Percentiles rank a stretch among this genome's conserved stretches.
Evolutionary conservation across 2,888 invertebrate genomes (phyloP).

Genomic region (Hirtodrosophila cameraria): DNA sequence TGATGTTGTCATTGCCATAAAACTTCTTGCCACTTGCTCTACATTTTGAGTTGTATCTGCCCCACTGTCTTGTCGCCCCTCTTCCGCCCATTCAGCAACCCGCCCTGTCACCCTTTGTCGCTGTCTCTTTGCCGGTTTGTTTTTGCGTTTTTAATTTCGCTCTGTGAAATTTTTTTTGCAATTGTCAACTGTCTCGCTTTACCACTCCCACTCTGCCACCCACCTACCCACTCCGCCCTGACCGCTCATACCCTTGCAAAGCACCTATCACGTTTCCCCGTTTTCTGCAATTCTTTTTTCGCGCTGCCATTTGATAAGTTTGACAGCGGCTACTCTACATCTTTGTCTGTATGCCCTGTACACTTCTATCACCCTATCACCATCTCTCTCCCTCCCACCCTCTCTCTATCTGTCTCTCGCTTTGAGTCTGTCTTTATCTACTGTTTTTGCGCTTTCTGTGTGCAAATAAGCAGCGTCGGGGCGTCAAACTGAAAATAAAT

Average conservation of each 20-base stretch:
- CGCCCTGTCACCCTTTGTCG: neutral
- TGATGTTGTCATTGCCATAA: constrained; percentile 70
- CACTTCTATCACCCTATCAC: neutral
- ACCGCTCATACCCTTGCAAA: too few relatives aligned
- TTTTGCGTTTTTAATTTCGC: constrained; percentile 77
- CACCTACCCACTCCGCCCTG: too few relatives aligned
- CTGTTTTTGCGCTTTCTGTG: constrained; percentile 47
- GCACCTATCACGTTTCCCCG: neutral
- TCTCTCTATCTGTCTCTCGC: neutral
- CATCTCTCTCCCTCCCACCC: neutral
- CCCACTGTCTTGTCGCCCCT: neutral
- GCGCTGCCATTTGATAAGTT: constrained; percentile 77
- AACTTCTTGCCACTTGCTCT: constrained; percentile 78
- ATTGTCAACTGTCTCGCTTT: constrained; percentile 44
- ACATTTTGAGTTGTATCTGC: constrained; percentile 52
- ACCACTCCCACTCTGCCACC: neutral
- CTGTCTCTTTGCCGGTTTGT: constrained; percentile 51
- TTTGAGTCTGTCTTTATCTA: neutral
- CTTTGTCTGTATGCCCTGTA: constrained; percentile 19
- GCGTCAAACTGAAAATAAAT: constrained; percentile 80
- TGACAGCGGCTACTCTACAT: constrained; percentile 73
- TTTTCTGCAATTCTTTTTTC: constrained; percentile 53
- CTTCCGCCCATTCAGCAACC: neutral
- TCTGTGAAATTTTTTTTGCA: constrained; percentile 71
- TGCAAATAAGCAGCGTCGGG: constrained; percentile 77